These are phyloP conservation scores for Pelusios castaneus DNA, from an alignment of 2,113 vertebrate genomes.

Conservation along the genomic window DNA sequence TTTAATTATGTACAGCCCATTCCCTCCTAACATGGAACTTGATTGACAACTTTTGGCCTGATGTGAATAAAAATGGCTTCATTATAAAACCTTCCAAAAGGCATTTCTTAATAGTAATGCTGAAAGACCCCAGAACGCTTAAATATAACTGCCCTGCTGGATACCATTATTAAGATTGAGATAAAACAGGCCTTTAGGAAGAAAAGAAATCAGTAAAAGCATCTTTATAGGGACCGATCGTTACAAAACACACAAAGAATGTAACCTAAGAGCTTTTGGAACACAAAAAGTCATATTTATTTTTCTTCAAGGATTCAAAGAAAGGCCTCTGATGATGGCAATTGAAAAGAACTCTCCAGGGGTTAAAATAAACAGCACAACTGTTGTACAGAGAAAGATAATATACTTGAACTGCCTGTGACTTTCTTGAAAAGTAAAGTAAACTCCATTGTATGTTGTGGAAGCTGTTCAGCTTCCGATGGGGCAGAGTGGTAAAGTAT, in stretches of 20 bases:
- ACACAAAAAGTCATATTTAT: not conserved
- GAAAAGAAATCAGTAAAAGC: not conserved
- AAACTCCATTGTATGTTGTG: constrained; percentile 59
- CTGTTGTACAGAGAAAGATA: constrained; percentile 63
- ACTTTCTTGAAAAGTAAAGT: constrained; percentile 69
- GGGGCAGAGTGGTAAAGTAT: constrained; percentile 25
- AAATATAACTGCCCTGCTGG: constrained; percentile 26
- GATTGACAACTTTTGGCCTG: constrained; percentile 42
- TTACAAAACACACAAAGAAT: constrained; percentile 7
- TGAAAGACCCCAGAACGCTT: constrained; percentile 29
- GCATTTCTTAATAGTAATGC: constrained; percentile 30
- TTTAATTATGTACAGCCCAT: constrained; percentile 36
- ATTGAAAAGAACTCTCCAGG: constrained; percentile 55
- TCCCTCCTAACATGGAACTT: constrained; percentile 16
- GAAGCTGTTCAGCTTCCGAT: constrained; percentile 56
- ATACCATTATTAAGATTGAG: not conserved
- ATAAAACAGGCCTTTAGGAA: constrained; percentile 10
- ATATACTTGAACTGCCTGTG: constrained; percentile 50
- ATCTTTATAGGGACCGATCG: not conserved
- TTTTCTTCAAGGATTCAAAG: constrained; percentile 57
- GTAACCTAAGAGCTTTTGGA: constrained; percentile 31
- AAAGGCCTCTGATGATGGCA: constrained; percentile 42
- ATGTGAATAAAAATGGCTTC: constrained; percentile 48
- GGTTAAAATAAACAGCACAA: constrained; percentile 67
- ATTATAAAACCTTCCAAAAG: constrained; percentile 42